These are phyloP conservation scores for Hylaea fasciaria DNA, from an alignment of 2,888 invertebrate genomes.

Conservation along the genomic window DNA sequence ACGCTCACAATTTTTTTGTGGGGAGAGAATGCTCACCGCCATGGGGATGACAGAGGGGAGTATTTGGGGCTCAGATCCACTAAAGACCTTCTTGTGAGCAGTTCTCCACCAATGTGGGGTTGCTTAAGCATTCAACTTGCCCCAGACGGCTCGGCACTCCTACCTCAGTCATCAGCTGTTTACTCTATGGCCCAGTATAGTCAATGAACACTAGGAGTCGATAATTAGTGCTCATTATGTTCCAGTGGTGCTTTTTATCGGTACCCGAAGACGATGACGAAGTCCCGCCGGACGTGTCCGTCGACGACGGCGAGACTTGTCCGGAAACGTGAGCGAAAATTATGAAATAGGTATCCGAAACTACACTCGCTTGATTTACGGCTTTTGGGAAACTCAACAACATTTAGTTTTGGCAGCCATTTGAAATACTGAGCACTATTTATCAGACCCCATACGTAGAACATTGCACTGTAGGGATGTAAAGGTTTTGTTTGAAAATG, in stretches of 20 bases:
- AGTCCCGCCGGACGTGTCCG: constrained; percentile 16
- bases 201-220: constrained; percentile 1
- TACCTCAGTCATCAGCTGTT: no score
- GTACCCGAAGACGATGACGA: constrained; percentile 12
- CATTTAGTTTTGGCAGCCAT: constrained; percentile 5
- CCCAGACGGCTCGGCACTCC: no score
- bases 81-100: no score
- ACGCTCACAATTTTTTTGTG: constrained; percentile 78
- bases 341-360: constrained; percentile 1
- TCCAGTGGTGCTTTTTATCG: constrained; percentile 25
- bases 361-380: constrained; percentile 13
- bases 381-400: constrained; percentile 13
- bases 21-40: no score
- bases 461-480: no score
- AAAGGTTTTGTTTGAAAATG: no score
- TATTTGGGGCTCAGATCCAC: no score
- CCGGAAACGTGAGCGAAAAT: constrained; percentile 26
- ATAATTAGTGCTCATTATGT: constrained; percentile 24
- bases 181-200: not conserved
- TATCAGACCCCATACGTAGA: not conserved
- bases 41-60: no score
- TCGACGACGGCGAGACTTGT: constrained; percentile 21
- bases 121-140: no score
- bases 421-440: constrained; percentile 19
- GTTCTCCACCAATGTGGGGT: no score